Base-by-base conservation (phyloP, 1,140 invertebrate genomes). In the Harpegnathos saltator region DNA sequence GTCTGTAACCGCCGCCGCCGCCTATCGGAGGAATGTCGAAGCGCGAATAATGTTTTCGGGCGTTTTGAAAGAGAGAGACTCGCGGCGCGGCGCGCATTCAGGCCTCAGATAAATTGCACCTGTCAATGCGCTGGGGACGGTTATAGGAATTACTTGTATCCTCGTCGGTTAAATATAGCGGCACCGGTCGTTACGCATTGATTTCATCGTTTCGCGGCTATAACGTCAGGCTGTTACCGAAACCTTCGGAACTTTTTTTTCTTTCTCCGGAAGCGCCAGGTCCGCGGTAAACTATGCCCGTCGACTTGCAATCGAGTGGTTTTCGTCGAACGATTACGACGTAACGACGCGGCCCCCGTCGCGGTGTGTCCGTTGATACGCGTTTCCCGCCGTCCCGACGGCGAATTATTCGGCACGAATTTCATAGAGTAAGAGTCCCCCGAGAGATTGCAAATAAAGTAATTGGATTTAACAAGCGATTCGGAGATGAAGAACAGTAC, bases 151-250 rank as follows among this genome's bases (percentile, higher is more conserved):
- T 80, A 80, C 52, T 65, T 71, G 65, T 58, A 59, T 52, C 26
- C 75, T 58, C 65, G 63, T 33, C 44, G 17, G 61, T 74, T 83
- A 80, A 85, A 85, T 85, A 80, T 84, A 85, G 82, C 73, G 44
- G 17, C 19, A 54, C 1, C 7, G 54, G 66, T 80, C 62, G 73
- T 85, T 84, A 81, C 75, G 75, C 83, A 85, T 80, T 80, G 83
- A 85, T 80, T 80, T 71, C 75, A 80, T 85, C 71, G 77, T 72
- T 84, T 85, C 59, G 33, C 54, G 73, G 24, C 83, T 84, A 80
- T 84, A 85, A 80, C 26, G 65, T 78, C 56, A 17, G 38, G 24
- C 58, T 74, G 71, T 24, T 83, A 62, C 62, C 52, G 82, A 71
- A 84, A 77, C 63, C 82, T 69, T 77, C 82, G 14, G 68, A 75